Evolutionary conservation across 2,888 invertebrate species (phyloP).

Genomic region (Pardosa pseudoannulata): DNA sequence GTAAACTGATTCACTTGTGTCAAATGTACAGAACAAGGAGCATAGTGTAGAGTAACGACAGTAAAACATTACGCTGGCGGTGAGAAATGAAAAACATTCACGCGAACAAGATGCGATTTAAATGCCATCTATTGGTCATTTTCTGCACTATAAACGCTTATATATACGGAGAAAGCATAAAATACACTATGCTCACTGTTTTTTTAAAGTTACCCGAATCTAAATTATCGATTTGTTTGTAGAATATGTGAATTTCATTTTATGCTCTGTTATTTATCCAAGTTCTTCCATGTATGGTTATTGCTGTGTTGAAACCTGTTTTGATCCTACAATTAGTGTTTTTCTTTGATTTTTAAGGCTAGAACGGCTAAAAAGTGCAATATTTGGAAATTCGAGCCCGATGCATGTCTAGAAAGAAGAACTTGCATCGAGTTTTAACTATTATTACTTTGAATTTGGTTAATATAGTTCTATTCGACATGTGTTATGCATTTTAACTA

Average conservation of each 20-base stretch:
- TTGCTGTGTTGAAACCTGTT: constrained; percentile 29
- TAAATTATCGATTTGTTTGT: constrained; percentile 34
- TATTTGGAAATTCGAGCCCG: constrained; percentile 43
- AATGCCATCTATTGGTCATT: constrained; percentile 45
- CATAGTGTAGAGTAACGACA: constrained; percentile 12
- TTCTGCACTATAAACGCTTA: constrained; percentile 17
- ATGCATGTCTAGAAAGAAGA: background rate
- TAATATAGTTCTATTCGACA: constrained; percentile 36
- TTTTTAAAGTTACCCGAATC: constrained; percentile 26
- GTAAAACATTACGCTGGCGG: background rate
- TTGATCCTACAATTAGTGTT: constrained; percentile 36
- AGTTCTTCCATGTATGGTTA: constrained; percentile 61
- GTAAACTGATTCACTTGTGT: constrained; percentile 41
- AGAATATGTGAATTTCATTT: constrained; percentile 43
- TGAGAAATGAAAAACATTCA: background rate
- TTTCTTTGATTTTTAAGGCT: constrained; percentile 41
- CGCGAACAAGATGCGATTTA: background rate
- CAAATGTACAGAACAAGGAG: constrained; percentile 40
- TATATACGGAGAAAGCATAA: background rate
- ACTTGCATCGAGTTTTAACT: constrained; percentile 11
- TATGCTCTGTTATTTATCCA: constrained; percentile 59
- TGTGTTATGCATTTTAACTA: constrained; percentile 52
- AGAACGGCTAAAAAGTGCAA: constrained; percentile 56
- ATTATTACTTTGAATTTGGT: constrained; percentile 58
- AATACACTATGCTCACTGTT: constrained; percentile 42